Evolutionary conservation across 30 jellyfish, hydroid and myxozoan species (phyloP).

Genomic region (Sanderia malayensis): DNA sequence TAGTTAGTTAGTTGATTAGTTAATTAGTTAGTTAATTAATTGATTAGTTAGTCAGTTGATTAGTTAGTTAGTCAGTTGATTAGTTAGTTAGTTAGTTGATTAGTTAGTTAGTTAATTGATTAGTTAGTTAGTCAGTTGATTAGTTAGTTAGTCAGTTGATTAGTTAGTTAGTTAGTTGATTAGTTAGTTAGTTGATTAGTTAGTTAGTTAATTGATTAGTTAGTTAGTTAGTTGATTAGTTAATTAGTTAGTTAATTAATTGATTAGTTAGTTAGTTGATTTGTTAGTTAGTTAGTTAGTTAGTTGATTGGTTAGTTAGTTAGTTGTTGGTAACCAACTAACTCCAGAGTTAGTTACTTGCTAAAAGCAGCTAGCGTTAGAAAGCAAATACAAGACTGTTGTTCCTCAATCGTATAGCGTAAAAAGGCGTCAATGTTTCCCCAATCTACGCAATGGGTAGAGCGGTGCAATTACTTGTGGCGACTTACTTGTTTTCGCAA

Average conservation of each 20-base stretch:
- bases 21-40: neutral
- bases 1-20: too few species aligned
- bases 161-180: neutral
- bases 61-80: neutral
- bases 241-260: neutral
- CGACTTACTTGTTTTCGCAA: slow-evolving; percentile 66
- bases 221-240: neutral
- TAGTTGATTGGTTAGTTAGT: neutral
- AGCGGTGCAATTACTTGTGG: neutral
- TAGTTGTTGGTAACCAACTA: too few species aligned
- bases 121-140: neutral
- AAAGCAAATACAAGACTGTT: too few species aligned
- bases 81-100: too few species aligned
- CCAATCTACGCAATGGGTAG: neutral
- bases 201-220: too few species aligned
- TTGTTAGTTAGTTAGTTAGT: neutral
- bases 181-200: too few species aligned
- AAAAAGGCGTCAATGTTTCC: too few species aligned
- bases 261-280: neutral
- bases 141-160: neutral
- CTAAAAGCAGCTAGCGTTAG: too few species aligned
- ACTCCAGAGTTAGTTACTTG: too few species aligned
- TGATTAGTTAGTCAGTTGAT: neutral
- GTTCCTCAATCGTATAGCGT: too few species aligned
- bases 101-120: too few species aligned